phyloP scores from a whole-genome alignment of 2,797 vertebrate genomes.

The Urosaurus nigricauda region DNA sequence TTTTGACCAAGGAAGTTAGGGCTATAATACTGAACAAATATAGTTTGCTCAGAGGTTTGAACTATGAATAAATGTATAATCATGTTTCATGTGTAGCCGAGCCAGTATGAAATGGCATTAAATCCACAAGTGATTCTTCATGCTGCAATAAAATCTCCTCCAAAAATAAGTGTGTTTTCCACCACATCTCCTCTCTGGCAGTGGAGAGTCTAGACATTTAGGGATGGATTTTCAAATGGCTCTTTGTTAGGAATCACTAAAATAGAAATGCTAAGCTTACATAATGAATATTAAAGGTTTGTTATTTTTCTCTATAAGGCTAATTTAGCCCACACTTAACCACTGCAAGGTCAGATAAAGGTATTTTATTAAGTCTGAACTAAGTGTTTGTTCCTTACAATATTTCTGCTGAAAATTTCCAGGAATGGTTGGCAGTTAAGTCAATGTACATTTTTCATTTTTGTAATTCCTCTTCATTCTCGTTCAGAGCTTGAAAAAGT shows the following conservation, averaged over 20 bases:
- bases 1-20: no score
- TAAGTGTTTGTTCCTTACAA: not conserved
- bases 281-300: constrained; percentile 53
- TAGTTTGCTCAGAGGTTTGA: constrained; percentile 53
- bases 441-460: not conserved
- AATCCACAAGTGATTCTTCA: not conserved
- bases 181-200: constrained; percentile 53
- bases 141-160: no score
- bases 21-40: constrained; percentile 44
- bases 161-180: constrained; percentile 41
- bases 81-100: constrained; percentile 44
- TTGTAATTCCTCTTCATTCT: not conserved
- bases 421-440: not conserved
- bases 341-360: constrained; percentile 50
- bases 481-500: not conserved
- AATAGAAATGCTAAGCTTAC: constrained; percentile 60
- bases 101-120: not conserved
- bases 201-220: constrained; percentile 58
- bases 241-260: constrained; percentile 59
- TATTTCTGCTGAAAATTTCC: no score
- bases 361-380: not conserved
- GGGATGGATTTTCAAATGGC: constrained; percentile 57
- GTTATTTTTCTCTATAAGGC: constrained; percentile 53
- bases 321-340: constrained; percentile 50
- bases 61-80: constrained; percentile 54